These are phyloP conservation scores for Onychomys arenicola DNA, from an alignment of 2,797 vertebrate species.

Conservation along the genomic window DNA sequence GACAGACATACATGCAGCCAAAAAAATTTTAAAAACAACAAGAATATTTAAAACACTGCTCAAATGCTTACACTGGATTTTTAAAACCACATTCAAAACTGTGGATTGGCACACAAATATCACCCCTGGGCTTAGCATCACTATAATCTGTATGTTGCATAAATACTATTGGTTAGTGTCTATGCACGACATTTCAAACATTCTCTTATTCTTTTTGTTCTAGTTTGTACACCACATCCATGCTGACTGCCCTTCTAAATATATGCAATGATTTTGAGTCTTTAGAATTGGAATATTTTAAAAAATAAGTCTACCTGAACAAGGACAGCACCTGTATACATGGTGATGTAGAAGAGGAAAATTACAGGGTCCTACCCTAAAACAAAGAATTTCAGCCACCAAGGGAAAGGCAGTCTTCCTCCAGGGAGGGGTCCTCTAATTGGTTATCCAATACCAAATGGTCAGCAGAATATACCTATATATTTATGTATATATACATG, in stretches of 20 bases:
- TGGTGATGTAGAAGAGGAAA: not conserved
- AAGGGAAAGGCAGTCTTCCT: not conserved
- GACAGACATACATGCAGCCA: no score
- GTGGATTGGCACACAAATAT: not conserved
- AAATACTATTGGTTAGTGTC: not conserved
- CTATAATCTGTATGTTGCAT: not conserved
- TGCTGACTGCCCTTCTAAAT: slow-evolving; percentile 10
- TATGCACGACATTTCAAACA: not conserved
- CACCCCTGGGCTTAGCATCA: not conserved
- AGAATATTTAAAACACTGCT: slow-evolving; percentile 30
- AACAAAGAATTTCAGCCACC: not conserved
- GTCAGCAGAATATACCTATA: not conserved
- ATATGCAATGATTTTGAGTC: not conserved
- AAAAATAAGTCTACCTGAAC: not conserved
- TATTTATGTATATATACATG: not conserved
- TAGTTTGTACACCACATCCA: not conserved
- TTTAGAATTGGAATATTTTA: slow-evolving; percentile 43
- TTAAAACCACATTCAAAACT: slow-evolving; percentile 44
- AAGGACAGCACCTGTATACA: not conserved
- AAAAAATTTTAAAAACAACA: not conserved
- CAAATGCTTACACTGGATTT: slow-evolving; percentile 28
- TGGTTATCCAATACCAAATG: not conserved
- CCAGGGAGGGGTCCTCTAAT: not conserved
- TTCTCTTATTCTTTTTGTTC: not conserved
- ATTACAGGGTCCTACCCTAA: not conserved